Conservation (phyloP, 2,113 vertebrate genomes). For the Patagioenas fasciata region DNA sequence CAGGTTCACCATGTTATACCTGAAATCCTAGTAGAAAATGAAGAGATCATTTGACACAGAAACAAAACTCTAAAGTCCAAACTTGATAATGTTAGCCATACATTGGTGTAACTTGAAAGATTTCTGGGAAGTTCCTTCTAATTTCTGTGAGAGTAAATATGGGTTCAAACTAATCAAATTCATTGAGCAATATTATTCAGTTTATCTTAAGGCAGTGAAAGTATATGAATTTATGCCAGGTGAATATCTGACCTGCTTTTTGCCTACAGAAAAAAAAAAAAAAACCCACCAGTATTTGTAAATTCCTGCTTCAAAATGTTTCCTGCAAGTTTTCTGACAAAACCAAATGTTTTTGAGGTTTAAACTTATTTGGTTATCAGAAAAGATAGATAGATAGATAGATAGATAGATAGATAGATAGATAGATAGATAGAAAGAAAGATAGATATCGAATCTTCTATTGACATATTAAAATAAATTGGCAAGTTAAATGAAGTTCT, state of each 20-base stretch:
- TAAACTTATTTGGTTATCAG: background rate
- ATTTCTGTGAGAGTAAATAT: background rate
- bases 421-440: background rate
- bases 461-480: background rate
- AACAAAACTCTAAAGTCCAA: background rate
- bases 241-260: background rate
- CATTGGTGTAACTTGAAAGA: background rate
- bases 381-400: background rate
- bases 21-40: background rate
- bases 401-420: background rate
- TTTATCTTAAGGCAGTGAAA: background rate
- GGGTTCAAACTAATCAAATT: background rate
- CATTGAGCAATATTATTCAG: background rate
- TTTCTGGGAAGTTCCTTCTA: background rate
- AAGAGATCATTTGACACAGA: background rate
- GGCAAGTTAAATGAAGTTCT: background rate
- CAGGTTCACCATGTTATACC: background rate
- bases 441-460: background rate
- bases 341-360: background rate
- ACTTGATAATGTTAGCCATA: background rate
- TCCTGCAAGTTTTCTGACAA: background rate
- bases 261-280: background rate
- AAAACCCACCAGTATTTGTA: background rate
- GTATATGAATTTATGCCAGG: background rate
- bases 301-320: background rate